These are phyloP conservation scores for Sminthurides aquaticus DNA, from an alignment of 2,888 invertebrate species.

Conservation along the genomic window DNA sequence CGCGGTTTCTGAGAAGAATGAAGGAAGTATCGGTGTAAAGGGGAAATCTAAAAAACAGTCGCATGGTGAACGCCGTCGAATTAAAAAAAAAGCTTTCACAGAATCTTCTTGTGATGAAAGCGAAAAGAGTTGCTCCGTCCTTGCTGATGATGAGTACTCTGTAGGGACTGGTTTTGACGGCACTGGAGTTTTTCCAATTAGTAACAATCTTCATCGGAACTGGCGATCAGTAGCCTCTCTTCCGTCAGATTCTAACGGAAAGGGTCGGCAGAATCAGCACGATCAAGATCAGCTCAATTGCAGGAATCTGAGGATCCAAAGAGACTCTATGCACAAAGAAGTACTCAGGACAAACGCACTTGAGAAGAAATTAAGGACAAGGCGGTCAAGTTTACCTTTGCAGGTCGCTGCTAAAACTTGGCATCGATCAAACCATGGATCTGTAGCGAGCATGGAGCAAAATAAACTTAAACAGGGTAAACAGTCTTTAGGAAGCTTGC, in stretches of 20 bases:
- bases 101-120: background rate
- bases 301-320: too few species aligned
- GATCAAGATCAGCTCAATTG: too few species aligned
- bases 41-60: background rate
- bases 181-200: background rate
- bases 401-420: background rate
- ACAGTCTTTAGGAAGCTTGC: too few species aligned
- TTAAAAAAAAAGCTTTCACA: background rate
- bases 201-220: background rate
- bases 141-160: background rate
- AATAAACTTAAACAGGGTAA: too few species aligned
- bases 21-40: background rate
- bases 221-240: background rate
- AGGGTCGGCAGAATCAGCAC: background rate
- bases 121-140: background rate
- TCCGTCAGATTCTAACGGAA: background rate
- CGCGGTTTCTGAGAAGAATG: background rate
- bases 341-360: constrained; percentile 11
- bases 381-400: constrained; percentile 9
- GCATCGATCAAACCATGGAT: too few species aligned
- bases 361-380: constrained; percentile 12
- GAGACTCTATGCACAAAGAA: constrained; percentile 17
- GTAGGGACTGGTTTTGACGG: background rate
- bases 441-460: too few species aligned
- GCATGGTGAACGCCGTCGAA: background rate